phyloP scores from a whole-genome alignment of 2,113 vertebrate genomes.

The Tiliqua scincoides region DNA sequence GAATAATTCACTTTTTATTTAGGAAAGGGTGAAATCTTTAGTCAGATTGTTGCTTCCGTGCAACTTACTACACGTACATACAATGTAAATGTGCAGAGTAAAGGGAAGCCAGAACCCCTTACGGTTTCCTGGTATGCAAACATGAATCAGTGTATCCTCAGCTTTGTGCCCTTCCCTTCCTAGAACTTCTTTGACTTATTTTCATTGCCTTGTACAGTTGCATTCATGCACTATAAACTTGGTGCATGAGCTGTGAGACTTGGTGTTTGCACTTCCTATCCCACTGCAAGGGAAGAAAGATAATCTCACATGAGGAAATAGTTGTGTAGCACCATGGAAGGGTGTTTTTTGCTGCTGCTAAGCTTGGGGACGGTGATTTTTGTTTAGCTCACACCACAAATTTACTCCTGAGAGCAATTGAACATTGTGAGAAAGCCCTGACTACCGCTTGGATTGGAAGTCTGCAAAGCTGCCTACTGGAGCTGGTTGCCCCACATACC shows the following conservation, averaged over 20 bases:
- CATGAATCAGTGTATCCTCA: background rate
- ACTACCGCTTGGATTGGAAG: conserved; percentile 31
- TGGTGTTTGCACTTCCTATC: background rate
- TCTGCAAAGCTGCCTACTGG: conserved; percentile 9
- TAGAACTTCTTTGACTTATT: background rate
- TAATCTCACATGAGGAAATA: background rate
- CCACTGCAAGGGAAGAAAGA: background rate
- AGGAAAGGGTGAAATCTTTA: background rate
- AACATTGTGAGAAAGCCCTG: conserved; percentile 21
- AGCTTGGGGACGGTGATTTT: background rate
- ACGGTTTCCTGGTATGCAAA: background rate
- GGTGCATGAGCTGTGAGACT: background rate
- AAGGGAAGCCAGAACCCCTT: background rate
- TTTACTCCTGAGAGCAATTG: conserved; percentile 36
- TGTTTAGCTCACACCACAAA: conserved; percentile 18
- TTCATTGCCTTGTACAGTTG: background rate
- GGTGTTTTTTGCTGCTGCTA: conserved; percentile 26
- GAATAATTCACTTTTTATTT: background rate
- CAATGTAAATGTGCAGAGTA: background rate
- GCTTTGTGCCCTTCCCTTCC: no score
- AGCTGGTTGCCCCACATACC: conserved; percentile 24
- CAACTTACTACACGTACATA: background rate
- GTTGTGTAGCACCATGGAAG: conserved; percentile 42
- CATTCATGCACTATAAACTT: background rate
- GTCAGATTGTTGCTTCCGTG: background rate